Evolutionary conservation across 2,888 invertebrate species (phyloP), one percentile per base, ranked within the genome.

Genomic region (Deilephila elpenor): DNA sequence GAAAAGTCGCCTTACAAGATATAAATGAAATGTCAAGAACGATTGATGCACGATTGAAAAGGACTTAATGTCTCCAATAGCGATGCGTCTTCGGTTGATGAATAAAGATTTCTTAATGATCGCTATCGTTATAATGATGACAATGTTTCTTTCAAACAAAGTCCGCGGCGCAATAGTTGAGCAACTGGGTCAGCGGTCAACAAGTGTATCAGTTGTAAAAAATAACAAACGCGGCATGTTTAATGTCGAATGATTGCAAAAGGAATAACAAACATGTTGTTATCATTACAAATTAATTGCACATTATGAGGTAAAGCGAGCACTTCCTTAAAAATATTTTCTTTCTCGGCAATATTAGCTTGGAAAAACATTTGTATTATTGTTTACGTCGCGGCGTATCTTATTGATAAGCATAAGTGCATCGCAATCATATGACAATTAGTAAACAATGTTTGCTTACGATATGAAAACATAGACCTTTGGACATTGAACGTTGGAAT

Each of bases 21-120:
- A 81, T 79, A 83, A 81, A 74, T 79, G 75, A 90, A 91, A 91
- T 91, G 89, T 90, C 91, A 91, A 91, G 89, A 84, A 85, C 88
- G 82, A 82, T 78, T 84, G 78, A 79, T 78, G 79, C 89, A 89
- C 89, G 88, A 84, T 74, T 70, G 72, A 73, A 74, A 79, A 80
- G 80, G 80, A 84, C 83, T 82, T 79, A 81, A 80, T 82, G 81
- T 83, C 82, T 75, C 79, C 76, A 76, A 79, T 82, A 79, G 81
- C 79, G 76, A 77, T 79, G 81, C 81, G 81, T 82, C 83, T 84
- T 83, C 83, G 83, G 83, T 80, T 72, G 74, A 76, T 77, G 75
- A 76, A 78, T 80, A 78, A 79, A 78, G 78, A 78, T 74, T 78
- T 77, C 73, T 75, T 83, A 82, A 79, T 79, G 81, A 84, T 82